Conservation (phyloP, 1,140 invertebrate species). For the honey bee (Apis mellifera) region DNA sequence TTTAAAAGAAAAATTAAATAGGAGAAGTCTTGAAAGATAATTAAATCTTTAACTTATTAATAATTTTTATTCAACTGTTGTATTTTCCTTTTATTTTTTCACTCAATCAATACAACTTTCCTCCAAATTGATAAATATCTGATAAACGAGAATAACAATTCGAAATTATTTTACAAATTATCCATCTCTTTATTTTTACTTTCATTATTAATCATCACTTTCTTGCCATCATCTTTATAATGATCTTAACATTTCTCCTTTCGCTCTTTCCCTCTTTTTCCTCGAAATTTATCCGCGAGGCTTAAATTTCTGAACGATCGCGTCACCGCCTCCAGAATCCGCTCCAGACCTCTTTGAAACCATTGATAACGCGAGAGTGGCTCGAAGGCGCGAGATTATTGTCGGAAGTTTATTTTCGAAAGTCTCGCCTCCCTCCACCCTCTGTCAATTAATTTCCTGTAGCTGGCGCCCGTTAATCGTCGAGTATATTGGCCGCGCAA, state of each 20-base stretch:
- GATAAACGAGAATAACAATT: too few species aligned
- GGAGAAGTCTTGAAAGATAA: background rate
- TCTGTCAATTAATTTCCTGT: slow-evolving; percentile 1
- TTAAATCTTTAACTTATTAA: too few species aligned
- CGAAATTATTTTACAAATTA: too few species aligned
- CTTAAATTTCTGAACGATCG: slow-evolving; percentile 18
- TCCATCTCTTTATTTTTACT: too few species aligned
- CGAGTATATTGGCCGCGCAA: background rate
- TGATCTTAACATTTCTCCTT: background rate
- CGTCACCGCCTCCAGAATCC: slow-evolving; percentile 33
- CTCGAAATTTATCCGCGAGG: background rate
- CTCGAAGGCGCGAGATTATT: background rate
- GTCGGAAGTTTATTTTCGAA: slow-evolving; percentile 27
- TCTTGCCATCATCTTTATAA: too few species aligned
- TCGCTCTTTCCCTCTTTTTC: background rate
- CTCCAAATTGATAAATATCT: too few species aligned
- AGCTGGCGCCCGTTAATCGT: background rate
- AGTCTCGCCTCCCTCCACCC: too few species aligned
- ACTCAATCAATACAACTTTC: too few species aligned
- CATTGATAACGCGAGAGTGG: slow-evolving; percentile 27
- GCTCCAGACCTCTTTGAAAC: background rate
- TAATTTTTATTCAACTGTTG: too few species aligned
- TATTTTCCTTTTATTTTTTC: too few species aligned
- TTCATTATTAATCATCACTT: too few species aligned
- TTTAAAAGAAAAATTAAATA: background rate